These are phyloP conservation scores for Labeo rohita DNA, from an alignment of 2,113 vertebrate genomes.

Conservation along the genomic window DNA sequence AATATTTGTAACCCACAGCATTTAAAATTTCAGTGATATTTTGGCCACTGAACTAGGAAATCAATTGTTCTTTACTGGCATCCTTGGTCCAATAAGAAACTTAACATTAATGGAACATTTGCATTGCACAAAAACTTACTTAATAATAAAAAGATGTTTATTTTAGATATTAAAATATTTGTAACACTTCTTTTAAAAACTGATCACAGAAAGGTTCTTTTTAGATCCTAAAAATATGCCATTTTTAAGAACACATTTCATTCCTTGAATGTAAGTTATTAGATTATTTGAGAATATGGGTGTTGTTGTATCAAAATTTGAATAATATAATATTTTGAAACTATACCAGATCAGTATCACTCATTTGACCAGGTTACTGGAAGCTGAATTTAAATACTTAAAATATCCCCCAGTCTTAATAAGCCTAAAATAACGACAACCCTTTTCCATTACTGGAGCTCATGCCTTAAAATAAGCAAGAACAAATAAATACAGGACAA, in stretches of 20 bases:
- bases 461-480: constrained; percentile 67
- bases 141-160: not conserved
- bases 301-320: not conserved
- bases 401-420: constrained; percentile 63
- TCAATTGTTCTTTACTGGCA: too few relatives aligned
- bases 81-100: too few relatives aligned
- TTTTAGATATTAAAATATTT: not conserved
- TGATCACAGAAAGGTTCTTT: not conserved
- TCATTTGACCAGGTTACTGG: constrained; percentile 52
- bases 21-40: too few relatives aligned
- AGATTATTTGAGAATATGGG: not conserved
- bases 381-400: constrained; percentile 56
- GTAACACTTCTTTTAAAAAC: not conserved
- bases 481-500: constrained; percentile 73
- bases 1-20: too few relatives aligned
- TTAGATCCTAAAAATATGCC: too few relatives aligned
- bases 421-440: constrained; percentile 63
- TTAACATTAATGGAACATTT: not conserved
- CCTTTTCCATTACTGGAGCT: constrained; percentile 57
- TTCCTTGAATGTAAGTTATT: too few relatives aligned
- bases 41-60: too few relatives aligned
- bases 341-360: not conserved
- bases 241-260: too few relatives aligned
- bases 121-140: not conserved
- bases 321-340: not conserved